Evolutionary conservation across 1,140 invertebrate species (phyloP), one percentile per base, ranked within the genome.

Genomic region (Luehdorfia chinensis): DNA sequence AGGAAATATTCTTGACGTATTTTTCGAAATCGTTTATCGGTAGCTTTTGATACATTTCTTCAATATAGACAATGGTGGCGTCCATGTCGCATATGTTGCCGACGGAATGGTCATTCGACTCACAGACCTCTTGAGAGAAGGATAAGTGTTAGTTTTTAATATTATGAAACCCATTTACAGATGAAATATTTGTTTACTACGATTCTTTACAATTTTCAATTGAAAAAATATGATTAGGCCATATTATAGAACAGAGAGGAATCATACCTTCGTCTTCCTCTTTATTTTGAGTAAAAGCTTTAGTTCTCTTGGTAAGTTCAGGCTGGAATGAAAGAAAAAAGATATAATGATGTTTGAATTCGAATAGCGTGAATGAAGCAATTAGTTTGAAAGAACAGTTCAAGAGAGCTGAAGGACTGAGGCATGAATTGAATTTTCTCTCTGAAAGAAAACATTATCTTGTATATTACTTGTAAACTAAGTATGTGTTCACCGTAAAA

Each of bases 81-180:
- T 59, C 21, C 4, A 75, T 50, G 36, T 77, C 66, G 39, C 74
- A 77, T 3, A 68, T 25, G 5, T 16, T 50, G 32, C 33, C 7
- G 21, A n/a, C 27, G 31, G 45, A 1, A 4, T 47, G 45, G 47
- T 31, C 45, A 23, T 33, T 21, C 4, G 47, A 4, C 14, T 62
- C 49, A 55, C 34, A 30, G 54, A 49, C 59, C 74, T 77, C 74
- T 77, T 77, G 71, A 77, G 72, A 66, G 54, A 71, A 75, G 46
- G 47, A 60, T 43, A 13, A 28, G 36, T 50, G 41, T 67, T 59
- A 59, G 21, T 47, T 52, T 37, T 41, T 14, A 16, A 7, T 23
- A 13, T 3, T 28, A 9, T 18, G 12, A 6, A 34, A 4, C 13
- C 15, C 2, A 33, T 30, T 14, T 31, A 23, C 1, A 11, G 34